These are phyloP conservation scores for Adelges cooleyi DNA, from an alignment of 1,140 invertebrate species.

Conservation along the genomic window DNA sequence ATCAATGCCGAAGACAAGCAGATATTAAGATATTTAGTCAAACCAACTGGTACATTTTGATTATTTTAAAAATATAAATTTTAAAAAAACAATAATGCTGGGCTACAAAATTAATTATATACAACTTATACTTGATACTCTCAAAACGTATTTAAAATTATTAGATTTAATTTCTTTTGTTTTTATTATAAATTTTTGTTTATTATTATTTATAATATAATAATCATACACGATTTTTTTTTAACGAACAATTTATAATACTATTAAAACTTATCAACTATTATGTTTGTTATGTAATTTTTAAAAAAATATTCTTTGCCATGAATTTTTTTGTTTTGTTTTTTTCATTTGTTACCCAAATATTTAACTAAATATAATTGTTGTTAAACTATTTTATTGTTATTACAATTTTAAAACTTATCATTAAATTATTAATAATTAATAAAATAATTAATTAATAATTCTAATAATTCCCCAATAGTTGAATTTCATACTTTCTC, in stretches of 20 bases:
- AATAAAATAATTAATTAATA: no score
- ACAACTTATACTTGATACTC: no score
- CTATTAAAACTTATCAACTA: neutral
- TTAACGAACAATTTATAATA: conserved; percentile 19
- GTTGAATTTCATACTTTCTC: conserved; percentile 23
- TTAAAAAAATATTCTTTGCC: conserved; percentile 23
- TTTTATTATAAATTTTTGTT: no score
- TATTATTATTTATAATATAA: no score
- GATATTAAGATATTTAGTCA: neutral
- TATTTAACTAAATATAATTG: conserved; percentile 27
- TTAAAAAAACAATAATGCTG: neutral
- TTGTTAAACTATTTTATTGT: conserved; percentile 22
- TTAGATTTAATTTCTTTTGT: no score
- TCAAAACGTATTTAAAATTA: no score
- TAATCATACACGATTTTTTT: neutral
- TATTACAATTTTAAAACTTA: conserved; percentile 15
- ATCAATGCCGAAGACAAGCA: neutral
- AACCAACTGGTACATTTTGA: neutral
- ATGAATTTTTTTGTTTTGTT: conserved; percentile 15
- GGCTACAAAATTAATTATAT: conserved; percentile 2
- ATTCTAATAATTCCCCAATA: conserved; percentile 19
- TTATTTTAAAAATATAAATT: no score
- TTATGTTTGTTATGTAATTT: conserved; percentile 26
- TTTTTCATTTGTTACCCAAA: conserved; percentile 25
- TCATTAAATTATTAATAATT: conserved; percentile 26